Base-by-base conservation (phyloP, 1,140 invertebrate species). In the Micrasema minimum region DNA sequence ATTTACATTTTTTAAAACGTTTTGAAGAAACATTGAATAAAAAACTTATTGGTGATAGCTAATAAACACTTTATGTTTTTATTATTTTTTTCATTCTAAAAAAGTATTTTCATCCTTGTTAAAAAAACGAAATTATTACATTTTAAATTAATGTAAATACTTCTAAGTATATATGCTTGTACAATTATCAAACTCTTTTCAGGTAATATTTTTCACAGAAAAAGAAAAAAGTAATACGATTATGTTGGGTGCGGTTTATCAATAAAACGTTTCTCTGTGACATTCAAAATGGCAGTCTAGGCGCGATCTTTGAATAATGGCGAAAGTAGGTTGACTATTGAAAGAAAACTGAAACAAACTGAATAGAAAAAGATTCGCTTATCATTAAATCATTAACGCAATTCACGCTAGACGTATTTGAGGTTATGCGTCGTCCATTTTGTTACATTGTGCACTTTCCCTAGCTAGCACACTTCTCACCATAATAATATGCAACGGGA, bases 331-430 rank as follows among this genome's bases (percentile, higher is more conserved):
- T 57, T 62, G 50, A 2, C 65, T 12, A 23, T 41, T 48, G 45
- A 48, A 41, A 67, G 48, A 67, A 67, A 55, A 67, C 18, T 22
- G 62, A 31, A 46, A 64, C 23, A 46, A 51, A 66, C 26, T 48
- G 20, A 48, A 10, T 43, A 7, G 35, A 41, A 61, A 61, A 61
- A 43, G 57, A 61, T 66, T 66, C 45, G 46, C 64, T 53, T 38
- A 50, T 38, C 26, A 37, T 48, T 66, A 50, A 46, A 37, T 50
- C 45, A 61, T 69, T 69, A 62, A 61, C 51, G 67, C 57, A 66
- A 70, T 70, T 70, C 66, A 69, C 66, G 72, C 46, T 64, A 68
- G 53, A 66, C 14, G 46, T 69, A 51, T 73, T 73, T 73, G 62
- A 66, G 72, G 72, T 73, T 73, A 73, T 55, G 67, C 57, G 35